Conservation (phyloP, 2,888 invertebrate genomes). For the Drosophila antonietae region DNA sequence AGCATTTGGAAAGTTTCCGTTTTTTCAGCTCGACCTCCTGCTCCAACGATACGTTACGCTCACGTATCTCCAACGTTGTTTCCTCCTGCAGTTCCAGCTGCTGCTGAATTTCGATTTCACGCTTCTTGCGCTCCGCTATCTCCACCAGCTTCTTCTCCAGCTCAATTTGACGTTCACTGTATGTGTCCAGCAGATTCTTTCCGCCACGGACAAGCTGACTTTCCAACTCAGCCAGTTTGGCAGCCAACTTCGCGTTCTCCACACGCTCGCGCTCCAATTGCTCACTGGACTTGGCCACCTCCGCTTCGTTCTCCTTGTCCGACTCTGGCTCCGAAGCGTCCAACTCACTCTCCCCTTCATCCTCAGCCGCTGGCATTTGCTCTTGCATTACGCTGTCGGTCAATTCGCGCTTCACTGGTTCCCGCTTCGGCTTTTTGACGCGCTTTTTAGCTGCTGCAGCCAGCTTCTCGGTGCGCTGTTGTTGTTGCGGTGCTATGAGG, state of each 20-base stretch:
- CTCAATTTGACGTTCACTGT: slow-evolving; percentile 96
- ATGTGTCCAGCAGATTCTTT: slow-evolving; percentile 97
- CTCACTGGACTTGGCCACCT: slow-evolving; percentile 81
- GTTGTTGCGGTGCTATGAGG: slow-evolving; percentile 84
- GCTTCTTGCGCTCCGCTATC: slow-evolving; percentile 92
- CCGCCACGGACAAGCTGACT: slow-evolving; percentile 97
- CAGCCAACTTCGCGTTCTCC: slow-evolving; percentile 90
- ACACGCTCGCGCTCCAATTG: slow-evolving; percentile 89
- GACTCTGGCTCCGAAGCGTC: slow-evolving; percentile 77
- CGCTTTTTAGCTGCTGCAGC: slow-evolving; percentile 67
- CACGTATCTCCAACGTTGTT: slow-evolving; percentile 94
- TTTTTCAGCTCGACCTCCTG: slow-evolving; percentile 99
- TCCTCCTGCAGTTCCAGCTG: slow-evolving; percentile 97
- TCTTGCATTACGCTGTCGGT: slow-evolving; percentile 58
- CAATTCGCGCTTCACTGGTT: slow-evolving; percentile 68
- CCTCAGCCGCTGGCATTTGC: slow-evolving; percentile 46
- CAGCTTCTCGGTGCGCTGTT: slow-evolving; percentile 76
- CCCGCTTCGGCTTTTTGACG: slow-evolving; percentile 78
- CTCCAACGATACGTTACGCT: slow-evolving; percentile 95
- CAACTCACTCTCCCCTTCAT: slow-evolving; percentile 83
- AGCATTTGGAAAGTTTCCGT: slow-evolving; percentile 94
- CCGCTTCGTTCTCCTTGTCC: slow-evolving; percentile 82
- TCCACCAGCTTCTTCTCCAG: slow-evolving; percentile 93
- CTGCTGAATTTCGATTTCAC: slow-evolving; percentile 95
- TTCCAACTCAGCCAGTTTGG: slow-evolving; percentile 93